Conservation (phyloP, 1,140 invertebrate genomes). For the Hyphantria cunea region DNA sequence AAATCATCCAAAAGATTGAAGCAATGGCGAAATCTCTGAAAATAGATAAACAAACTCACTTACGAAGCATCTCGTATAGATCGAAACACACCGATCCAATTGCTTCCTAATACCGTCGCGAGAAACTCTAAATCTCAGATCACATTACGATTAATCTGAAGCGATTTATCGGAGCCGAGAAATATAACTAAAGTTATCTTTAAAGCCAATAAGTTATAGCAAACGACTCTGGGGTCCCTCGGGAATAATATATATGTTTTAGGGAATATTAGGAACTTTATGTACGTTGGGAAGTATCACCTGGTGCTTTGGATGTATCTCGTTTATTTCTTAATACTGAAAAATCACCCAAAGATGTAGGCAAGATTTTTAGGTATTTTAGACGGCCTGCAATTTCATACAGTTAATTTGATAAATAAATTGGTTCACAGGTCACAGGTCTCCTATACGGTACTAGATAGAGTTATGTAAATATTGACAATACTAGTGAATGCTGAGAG, state of each 20-base stretch:
- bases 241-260: not conserved
- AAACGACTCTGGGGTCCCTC: conserved; percentile 2
- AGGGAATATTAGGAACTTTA: not conserved
- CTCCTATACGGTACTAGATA: no score
- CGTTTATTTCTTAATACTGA: no score
- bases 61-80: not conserved
- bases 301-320: not conserved
- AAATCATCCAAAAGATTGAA: no score
- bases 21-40: no score
- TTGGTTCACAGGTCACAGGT: no score
- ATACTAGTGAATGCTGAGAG: no score
- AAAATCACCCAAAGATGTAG: no score
- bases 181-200: conserved; percentile 30
- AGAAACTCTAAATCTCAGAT: conserved; percentile 22
- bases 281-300: not conserved
- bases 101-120: conserved; percentile 8
- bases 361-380: no score
- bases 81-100: not conserved
- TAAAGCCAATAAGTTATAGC: conserved; percentile 25
- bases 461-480: no score
- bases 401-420: no score
- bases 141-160: conserved; percentile 27
- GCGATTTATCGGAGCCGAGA: conserved; percentile 24
- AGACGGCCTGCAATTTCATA: no score
- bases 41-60: not conserved